Evolutionary conservation across 2,797 vertebrate species (phyloP).

Genomic region (Anomalospiza imberbis): DNA sequence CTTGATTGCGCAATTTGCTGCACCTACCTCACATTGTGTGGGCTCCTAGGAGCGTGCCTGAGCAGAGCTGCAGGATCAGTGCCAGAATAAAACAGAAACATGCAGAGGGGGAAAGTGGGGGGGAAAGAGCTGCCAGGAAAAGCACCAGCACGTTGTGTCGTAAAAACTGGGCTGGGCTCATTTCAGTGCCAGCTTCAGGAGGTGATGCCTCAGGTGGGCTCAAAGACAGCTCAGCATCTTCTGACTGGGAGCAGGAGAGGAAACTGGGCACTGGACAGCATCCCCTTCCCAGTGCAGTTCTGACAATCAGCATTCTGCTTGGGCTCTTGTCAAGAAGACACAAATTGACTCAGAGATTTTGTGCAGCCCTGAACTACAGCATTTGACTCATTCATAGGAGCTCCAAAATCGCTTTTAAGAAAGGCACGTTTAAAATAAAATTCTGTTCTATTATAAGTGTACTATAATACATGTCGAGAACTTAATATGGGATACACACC

Average conservation of each 20-base stretch:
- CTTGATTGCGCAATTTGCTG: constrained; percentile 37
- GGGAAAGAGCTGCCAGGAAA: background rate
- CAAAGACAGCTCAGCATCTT: background rate
- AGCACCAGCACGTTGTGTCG: rapidly evolving
- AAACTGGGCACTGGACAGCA: background rate
- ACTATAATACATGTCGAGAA: background rate
- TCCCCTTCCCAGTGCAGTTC: background rate
- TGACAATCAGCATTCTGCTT: background rate
- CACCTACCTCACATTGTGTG: constrained; percentile 19
- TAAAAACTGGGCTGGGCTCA: background rate
- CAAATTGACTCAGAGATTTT: constrained; percentile 7
- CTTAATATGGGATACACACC: rapidly evolving
- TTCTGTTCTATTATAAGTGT: background rate
- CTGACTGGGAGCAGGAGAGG: background rate
- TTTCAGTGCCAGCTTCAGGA: background rate
- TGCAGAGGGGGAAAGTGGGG: background rate
- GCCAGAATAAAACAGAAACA: constrained; percentile 21
- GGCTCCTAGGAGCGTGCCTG: background rate
- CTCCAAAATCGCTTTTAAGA: background rate
- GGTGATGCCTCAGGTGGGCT: background rate
- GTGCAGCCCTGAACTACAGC: background rate
- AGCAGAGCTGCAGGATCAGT: background rate
- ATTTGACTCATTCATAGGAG: background rate
- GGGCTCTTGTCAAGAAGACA: background rate
- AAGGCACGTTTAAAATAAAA: background rate